These are phyloP conservation scores for Cryptoleucopteryx plumbea DNA, from an alignment of 2,113 vertebrate genomes.

Conservation along the genomic window DNA sequence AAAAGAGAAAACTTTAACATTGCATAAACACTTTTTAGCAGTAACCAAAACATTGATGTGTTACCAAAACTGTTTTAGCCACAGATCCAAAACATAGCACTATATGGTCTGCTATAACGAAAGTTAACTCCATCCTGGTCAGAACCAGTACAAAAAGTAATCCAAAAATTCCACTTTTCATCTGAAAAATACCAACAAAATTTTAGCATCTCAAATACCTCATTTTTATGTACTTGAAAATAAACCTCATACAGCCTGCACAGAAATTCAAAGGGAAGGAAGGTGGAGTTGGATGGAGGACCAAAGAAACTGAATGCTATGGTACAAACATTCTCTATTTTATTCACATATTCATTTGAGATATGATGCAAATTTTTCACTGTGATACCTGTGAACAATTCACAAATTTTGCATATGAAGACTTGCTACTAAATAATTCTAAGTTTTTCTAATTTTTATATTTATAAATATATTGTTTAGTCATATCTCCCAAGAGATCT, in stretches of 20 bases:
- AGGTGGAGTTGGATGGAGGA: accelerated
- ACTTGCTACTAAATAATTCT: neutral
- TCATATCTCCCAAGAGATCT: neutral
- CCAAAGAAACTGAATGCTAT: neutral
- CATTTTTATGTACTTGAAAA: neutral
- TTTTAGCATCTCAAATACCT: neutral
- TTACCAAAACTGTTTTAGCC: neutral
- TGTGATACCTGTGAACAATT: neutral
- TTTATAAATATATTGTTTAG: neutral
- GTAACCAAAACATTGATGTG: neutral
- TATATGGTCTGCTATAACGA: neutral
- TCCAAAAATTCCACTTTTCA: neutral
- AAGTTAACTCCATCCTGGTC: neutral
- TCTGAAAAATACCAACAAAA: neutral
- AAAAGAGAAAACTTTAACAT: neutral
- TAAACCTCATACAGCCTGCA: neutral
- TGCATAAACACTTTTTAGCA: neutral
- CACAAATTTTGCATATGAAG: neutral
- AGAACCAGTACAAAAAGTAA: neutral
- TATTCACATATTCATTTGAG: neutral
- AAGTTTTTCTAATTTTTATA: neutral
- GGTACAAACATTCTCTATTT: neutral
- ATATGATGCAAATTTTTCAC: neutral
- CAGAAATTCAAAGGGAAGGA: neutral
- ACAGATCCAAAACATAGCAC: neutral